Evolutionary conservation across 2,888 invertebrate genomes (phyloP).

Genomic region (Disparrhopalites patrizii): DNA sequence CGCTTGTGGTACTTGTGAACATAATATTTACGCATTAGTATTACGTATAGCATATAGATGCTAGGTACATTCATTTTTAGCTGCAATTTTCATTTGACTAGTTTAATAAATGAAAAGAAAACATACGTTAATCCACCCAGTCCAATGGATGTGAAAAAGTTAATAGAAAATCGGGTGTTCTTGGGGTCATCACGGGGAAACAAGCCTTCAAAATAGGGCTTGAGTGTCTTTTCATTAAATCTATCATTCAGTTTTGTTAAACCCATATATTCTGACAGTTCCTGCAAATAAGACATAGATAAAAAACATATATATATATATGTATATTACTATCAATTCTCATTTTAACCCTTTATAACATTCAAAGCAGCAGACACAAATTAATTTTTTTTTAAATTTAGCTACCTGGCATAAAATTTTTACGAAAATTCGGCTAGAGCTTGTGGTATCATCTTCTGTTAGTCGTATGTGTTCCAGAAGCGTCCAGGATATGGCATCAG

Average conservation of each 20-base stretch:
- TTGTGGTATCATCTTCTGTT: slow-evolving; percentile 96
- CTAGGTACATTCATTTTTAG: too few species aligned
- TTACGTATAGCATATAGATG: too few species aligned
- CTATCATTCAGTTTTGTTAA: slow-evolving; percentile 83
- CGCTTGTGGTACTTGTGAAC: too few species aligned
- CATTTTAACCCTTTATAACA: background rate
- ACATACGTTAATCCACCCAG: slow-evolving; percentile 85
- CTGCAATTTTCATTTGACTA: background rate
- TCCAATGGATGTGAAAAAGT: slow-evolving; percentile 95
- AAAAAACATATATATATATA: background rate
- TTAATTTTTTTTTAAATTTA: background rate
- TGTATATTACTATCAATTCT: background rate
- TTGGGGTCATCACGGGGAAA: slow-evolving; percentile 95
- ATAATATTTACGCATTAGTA: slow-evolving; percentile 2
- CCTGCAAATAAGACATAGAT: slow-evolving; percentile 54
- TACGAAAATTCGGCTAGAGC: slow-evolving; percentile 94
- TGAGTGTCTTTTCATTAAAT: slow-evolving; percentile 82
- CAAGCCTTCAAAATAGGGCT: slow-evolving; percentile 80
- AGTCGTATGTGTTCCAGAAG: slow-evolving; percentile 82
- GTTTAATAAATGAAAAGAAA: slow-evolving; percentile 9
- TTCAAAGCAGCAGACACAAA: too few species aligned
- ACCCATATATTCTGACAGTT: slow-evolving; percentile 94
- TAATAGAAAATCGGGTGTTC: slow-evolving; percentile 95
- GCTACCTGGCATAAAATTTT: slow-evolving; percentile 82
- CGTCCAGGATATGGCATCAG: slow-evolving; percentile 96